Conservation (phyloP, 2,888 invertebrate species). For the Alloscopus bannaensis region DNA sequence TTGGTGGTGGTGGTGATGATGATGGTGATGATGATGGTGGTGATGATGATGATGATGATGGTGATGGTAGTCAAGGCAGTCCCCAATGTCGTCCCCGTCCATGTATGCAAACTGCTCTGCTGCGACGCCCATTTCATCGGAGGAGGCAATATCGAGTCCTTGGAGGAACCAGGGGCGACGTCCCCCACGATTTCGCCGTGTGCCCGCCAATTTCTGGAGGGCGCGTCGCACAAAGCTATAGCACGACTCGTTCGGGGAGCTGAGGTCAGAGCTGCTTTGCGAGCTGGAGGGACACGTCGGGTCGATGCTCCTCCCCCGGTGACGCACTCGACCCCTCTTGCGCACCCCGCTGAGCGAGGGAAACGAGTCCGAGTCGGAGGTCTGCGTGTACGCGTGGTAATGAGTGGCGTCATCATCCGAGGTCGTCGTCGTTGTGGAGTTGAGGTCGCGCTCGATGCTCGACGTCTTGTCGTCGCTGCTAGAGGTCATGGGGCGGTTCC, state of each 20-base stretch:
- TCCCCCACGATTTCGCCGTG: conserved; percentile 79
- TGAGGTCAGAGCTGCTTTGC: conserved; percentile 90
- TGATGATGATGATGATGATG: conserved; percentile 42
- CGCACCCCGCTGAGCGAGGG: conserved; percentile 72
- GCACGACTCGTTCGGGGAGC: conserved; percentile 94
- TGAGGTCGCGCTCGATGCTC: conserved; percentile 74
- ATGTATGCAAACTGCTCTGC: conserved; percentile 65
- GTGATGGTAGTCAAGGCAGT: conserved; percentile 32
- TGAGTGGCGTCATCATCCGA: conserved; percentile 78
- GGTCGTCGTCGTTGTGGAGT: conserved; percentile 77
- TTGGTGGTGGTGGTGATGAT: conserved; percentile 31
- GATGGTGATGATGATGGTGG: conserved; percentile 38
- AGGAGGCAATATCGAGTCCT: conserved; percentile 76
- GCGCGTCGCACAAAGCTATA: conserved; percentile 94
- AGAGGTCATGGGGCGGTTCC: conserved; percentile 83
- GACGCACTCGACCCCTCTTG: conserved; percentile 77
- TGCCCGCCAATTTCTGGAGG: conserved; percentile 87
- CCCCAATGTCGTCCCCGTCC: conserved; percentile 64
- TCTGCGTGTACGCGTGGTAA: conserved; percentile 81
- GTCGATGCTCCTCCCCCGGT: conserved; percentile 82
- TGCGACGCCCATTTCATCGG: conserved; percentile 60
- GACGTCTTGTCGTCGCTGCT: conserved; percentile 76
- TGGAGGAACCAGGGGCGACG: conserved; percentile 87
- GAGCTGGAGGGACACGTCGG: conserved; percentile 78
- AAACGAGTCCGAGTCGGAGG: conserved; percentile 77